These are phyloP conservation scores for Cloeon dipterum DNA, from an alignment of 2,888 invertebrate genomes.

Conservation along the genomic window DNA sequence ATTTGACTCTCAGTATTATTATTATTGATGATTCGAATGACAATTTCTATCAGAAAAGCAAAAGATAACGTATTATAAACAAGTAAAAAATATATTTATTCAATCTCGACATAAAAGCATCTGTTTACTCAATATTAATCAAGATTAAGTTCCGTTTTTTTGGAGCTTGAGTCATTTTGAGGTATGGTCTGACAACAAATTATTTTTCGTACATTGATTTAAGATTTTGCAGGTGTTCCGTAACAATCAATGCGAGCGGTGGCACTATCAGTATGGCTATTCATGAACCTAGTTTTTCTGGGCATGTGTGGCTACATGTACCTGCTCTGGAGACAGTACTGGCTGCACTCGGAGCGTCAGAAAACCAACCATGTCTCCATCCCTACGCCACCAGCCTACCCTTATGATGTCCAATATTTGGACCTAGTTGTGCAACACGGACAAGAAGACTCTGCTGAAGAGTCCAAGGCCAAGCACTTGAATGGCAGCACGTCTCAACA, in stretches of 20 bases:
- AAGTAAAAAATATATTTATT: too few species aligned
- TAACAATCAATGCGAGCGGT: conserved; percentile 41
- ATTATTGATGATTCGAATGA: too few species aligned
- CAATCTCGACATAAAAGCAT: too few species aligned
- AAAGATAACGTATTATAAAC: too few species aligned
- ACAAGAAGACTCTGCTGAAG: background rate
- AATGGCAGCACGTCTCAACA: background rate
- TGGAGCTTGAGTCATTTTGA: too few species aligned
- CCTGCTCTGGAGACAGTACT: conserved; percentile 46
- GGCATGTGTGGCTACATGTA: conserved; percentile 51
- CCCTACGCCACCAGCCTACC: background rate
- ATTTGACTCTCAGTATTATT: too few species aligned
- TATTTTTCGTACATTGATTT: too few species aligned
- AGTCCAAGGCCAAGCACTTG: background rate
- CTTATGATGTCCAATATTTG: background rate
- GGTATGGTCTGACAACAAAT: too few species aligned
- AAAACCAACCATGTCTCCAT: conserved; percentile 12
- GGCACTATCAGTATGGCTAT: conserved; percentile 44
- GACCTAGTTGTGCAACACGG: background rate
- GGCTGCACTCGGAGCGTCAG: conserved; percentile 35
- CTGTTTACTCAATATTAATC: too few species aligned
- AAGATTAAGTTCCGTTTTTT: too few species aligned
- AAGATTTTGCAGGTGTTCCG: too few species aligned
- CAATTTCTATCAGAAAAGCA: too few species aligned
- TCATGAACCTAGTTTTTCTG: conserved; percentile 42